A percentile compares a stretch with the other conserved stretches of the same genome.
These are phyloP conservation scores for Chelonia mydas DNA, from an alignment of 2,797 vertebrate species.

Conservation along the genomic window DNA sequence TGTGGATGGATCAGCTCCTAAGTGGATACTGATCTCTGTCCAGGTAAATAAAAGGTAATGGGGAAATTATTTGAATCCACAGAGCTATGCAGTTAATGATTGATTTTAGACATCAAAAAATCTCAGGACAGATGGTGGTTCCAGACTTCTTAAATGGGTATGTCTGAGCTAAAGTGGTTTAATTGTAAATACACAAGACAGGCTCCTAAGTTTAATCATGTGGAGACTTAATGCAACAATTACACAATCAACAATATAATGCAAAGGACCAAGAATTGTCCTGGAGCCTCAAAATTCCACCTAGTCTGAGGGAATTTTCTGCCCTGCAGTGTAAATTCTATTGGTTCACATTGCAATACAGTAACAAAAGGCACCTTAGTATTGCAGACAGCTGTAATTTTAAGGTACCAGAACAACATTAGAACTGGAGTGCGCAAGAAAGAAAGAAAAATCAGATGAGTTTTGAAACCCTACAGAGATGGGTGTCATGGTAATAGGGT, in stretches of 20 bases:
- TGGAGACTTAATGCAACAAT: slow-evolving; percentile 39
- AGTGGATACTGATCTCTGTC: slow-evolving; percentile 28
- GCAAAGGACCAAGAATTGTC: neutral
- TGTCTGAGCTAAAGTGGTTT: slow-evolving; percentile 28
- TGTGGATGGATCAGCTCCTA: neutral
- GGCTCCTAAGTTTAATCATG: neutral
- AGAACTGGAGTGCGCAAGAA: neutral
- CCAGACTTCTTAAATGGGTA: slow-evolving; percentile 39
- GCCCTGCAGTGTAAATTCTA: neutral
- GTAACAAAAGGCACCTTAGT: neutral
- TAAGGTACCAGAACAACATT: neutral
- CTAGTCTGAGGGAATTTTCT: slow-evolving; percentile 20
- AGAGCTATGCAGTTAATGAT: slow-evolving; percentile 21
- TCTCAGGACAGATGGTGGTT: slow-evolving; percentile 33
- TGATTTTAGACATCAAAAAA: slow-evolving; percentile 33
- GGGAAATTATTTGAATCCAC: slow-evolving; percentile 28
- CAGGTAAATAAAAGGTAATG: slow-evolving; percentile 2
- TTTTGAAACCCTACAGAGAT: neutral
- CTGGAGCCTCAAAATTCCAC: neutral
- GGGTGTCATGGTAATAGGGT: neutral
- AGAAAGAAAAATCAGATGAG: neutral
- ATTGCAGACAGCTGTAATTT: neutral
- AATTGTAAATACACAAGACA: slow-evolving; percentile 24
- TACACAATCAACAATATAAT: slow-evolving; percentile 41
- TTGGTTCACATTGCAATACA: neutral